Evolutionary conservation across 2,113 vertebrate species (phyloP).

Genomic region (Haemorhous mexicanus): DNA sequence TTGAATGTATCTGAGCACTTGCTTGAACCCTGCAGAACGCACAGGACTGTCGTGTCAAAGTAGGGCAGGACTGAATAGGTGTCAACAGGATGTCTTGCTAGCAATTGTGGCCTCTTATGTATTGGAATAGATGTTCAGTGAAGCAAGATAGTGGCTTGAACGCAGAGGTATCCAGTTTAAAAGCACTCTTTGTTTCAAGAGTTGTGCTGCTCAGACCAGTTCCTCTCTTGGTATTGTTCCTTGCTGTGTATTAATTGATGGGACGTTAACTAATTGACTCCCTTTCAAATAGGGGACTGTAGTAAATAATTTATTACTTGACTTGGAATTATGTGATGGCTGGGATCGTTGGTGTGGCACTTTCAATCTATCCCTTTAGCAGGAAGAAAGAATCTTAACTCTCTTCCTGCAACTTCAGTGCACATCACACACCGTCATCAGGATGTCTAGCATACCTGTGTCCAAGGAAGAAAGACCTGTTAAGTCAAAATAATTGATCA

Average conservation of each 20-base stretch:
- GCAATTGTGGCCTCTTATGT: not conserved
- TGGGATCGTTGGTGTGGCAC: not conserved
- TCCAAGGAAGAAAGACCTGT: not conserved
- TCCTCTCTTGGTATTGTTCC: not conserved
- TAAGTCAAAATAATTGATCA: not conserved
- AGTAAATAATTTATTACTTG: not conserved
- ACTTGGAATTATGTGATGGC: not conserved
- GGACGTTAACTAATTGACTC: not conserved
- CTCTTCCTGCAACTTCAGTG: not conserved
- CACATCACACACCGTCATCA: not conserved
- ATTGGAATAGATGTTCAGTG: not conserved
- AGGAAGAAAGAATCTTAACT: not conserved
- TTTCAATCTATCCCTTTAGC: not conserved
- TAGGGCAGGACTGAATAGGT: not conserved
- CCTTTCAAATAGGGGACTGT: not conserved
- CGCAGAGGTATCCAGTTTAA: not conserved
- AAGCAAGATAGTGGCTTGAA: not conserved
- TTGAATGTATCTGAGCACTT: not conserved
- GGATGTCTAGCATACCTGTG: not conserved
- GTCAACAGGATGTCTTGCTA: not conserved
- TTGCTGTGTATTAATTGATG: slow-evolving; percentile 6
- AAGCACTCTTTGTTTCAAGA: not conserved
- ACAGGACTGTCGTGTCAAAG: not conserved
- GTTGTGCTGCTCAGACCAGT: not conserved
- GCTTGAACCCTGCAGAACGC: not conserved